phyloP scores from a whole-genome alignment of 2,797 vertebrate genomes.

The Acanthis flammea region DNA sequence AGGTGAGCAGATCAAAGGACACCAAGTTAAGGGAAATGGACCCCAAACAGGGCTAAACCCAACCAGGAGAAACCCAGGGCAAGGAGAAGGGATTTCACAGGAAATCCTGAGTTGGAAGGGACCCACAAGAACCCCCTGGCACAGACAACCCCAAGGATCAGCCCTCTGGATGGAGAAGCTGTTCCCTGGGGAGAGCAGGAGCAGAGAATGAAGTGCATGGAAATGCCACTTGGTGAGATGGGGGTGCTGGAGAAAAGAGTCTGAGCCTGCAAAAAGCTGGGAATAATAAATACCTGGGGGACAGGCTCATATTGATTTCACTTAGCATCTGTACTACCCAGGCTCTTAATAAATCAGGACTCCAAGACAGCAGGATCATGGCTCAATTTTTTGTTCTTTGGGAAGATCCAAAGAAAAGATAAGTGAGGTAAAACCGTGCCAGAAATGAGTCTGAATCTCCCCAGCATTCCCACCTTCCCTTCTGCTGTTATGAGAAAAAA shows the following conservation, averaged over 20 bases:
- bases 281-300: background rate
- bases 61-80: background rate
- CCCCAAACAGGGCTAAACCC: background rate
- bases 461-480: background rate
- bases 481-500: background rate
- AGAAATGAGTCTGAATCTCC: background rate
- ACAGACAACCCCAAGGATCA: background rate
- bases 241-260: background rate
- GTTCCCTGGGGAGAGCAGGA: background rate
- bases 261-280: background rate
- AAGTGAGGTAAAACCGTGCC: background rate
- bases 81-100: background rate
- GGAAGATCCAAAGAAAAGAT: background rate
- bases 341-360: conserved; percentile 8
- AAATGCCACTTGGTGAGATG: fast-evolving
- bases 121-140: background rate
- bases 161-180: background rate
- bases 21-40: background rate
- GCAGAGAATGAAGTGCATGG: background rate
- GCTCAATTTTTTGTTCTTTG: background rate
- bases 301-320: background rate
- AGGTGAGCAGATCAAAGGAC: background rate
- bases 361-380: background rate
- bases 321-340: background rate
- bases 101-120: background rate